phyloP scores from a whole-genome alignment of 2,113 vertebrate species.

The Petrocephalus zakoni region DNA sequence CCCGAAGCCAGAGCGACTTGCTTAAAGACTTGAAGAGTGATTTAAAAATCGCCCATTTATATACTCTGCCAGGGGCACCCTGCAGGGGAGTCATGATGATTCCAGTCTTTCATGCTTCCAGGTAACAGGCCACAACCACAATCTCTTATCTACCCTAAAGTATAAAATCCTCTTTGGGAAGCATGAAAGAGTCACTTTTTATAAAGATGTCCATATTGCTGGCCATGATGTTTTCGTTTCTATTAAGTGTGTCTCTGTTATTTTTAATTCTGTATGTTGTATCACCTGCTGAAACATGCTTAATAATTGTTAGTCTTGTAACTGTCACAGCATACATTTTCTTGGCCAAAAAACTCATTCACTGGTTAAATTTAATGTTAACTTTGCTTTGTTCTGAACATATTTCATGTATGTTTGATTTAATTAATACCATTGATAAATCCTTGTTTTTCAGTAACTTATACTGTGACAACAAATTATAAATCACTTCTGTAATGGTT shows the following conservation, averaged over 20 bases:
- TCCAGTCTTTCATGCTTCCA: neutral
- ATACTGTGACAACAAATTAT: neutral
- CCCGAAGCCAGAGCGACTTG: too few relatives aligned
- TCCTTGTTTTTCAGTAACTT: neutral
- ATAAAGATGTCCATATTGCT: neutral
- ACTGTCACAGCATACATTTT: neutral
- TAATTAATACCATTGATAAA: neutral
- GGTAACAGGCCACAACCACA: neutral
- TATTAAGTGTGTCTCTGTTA: neutral
- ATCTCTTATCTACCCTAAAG: neutral
- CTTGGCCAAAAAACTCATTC: neutral
- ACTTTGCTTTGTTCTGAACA: neutral
- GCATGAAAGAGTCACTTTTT: neutral
- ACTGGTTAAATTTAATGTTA: neutral
- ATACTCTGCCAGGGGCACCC: neutral
- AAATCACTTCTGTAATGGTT: neutral
- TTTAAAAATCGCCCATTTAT: neutral
- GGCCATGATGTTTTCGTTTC: neutral
- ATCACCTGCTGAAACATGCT: neutral
- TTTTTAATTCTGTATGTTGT: neutral
- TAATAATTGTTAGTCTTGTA: neutral
- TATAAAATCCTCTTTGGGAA: neutral
- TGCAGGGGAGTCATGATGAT: neutral
- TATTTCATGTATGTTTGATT: neutral
- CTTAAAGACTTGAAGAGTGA: neutral